These are phyloP conservation scores for Sebastes aleutianus DNA, from an alignment of 2,797 vertebrate genomes.

Conservation along the genomic window DNA sequence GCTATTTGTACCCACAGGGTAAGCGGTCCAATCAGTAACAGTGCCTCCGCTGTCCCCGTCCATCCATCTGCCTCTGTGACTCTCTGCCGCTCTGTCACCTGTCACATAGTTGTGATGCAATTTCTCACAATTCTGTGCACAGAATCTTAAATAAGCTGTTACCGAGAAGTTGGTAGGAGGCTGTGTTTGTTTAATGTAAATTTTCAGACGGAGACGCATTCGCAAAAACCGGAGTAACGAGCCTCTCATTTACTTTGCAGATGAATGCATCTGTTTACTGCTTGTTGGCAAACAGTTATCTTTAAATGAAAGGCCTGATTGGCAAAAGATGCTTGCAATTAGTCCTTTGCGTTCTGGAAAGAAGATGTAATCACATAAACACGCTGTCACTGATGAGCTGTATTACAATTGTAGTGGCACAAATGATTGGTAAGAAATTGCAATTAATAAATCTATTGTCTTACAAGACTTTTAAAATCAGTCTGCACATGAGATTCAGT, in stretches of 20 bases:
- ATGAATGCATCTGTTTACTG: conserved; percentile 54
- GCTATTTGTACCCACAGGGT: conserved; percentile 39
- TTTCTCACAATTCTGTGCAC: conserved; percentile 32
- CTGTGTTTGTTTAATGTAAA: conserved; percentile 39
- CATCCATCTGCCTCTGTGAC: conserved; percentile 12
- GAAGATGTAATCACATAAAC: conserved; percentile 41
- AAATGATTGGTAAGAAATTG: background rate
- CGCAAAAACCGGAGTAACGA: conserved; percentile 22
- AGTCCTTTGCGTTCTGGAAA: conserved; percentile 32
- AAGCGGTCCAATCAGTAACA: conserved; percentile 39
- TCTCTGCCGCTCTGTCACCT: conserved; percentile 39
- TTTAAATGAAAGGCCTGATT: conserved; percentile 59
- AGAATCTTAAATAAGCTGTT: conserved; percentile 41
- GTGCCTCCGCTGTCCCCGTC: conserved; percentile 12
- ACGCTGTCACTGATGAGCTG: conserved; percentile 16
- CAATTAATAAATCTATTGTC: background rate
- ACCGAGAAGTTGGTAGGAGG: conserved; percentile 26
- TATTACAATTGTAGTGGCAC: conserved; percentile 12
- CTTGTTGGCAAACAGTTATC: conserved; percentile 57
- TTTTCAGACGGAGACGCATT: conserved; percentile 18
- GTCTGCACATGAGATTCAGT: conserved; percentile 1
- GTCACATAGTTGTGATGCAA: conserved; percentile 41
- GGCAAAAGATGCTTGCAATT: conserved; percentile 60
- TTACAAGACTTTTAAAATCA: conserved; percentile 18
- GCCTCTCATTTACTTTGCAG: conserved; percentile 36